Percentiles rank a stretch among this genome's conserved stretches.
These are phyloP conservation scores for Apamea sordens DNA, from an alignment of 2,888 invertebrate species.

Conservation along the genomic window DNA sequence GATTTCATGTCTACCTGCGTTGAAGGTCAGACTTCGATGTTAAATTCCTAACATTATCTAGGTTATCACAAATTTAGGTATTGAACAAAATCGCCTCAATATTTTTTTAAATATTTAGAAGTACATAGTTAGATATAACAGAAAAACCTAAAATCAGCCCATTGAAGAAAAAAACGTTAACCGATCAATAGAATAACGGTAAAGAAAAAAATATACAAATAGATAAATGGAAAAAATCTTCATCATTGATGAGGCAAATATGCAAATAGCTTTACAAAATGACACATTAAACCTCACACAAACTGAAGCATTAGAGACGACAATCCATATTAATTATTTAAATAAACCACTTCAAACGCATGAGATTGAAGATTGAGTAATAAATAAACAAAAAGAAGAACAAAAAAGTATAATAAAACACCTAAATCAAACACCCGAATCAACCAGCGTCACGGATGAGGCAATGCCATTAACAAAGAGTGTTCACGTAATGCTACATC, in stretches of 20 bases:
- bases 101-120: not conserved
- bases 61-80: not conserved
- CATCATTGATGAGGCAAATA: too few species aligned
- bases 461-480: slow-evolving; percentile 24
- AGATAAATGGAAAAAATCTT: not conserved
- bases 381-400: not conserved
- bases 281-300: not conserved
- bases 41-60: not conserved
- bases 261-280: not conserved
- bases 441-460: slow-evolving; percentile 19
- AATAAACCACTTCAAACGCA: not conserved
- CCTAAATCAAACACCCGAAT: not conserved
- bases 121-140: not conserved
- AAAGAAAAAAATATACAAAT: not conserved
- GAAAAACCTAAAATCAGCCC: not conserved
- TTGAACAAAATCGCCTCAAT: not conserved
- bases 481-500: slow-evolving; percentile 20
- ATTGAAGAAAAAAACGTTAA: not conserved
- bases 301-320: too few species aligned
- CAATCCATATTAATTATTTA: too few species aligned
- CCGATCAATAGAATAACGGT: not conserved
- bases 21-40: slow-evolving; percentile 20
- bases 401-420: not conserved
- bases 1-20: slow-evolving; percentile 1
- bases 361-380: not conserved